These are phyloP conservation scores for Paraplagusia blochii DNA, from an alignment of 2,113 vertebrate genomes.

Conservation along the genomic window DNA sequence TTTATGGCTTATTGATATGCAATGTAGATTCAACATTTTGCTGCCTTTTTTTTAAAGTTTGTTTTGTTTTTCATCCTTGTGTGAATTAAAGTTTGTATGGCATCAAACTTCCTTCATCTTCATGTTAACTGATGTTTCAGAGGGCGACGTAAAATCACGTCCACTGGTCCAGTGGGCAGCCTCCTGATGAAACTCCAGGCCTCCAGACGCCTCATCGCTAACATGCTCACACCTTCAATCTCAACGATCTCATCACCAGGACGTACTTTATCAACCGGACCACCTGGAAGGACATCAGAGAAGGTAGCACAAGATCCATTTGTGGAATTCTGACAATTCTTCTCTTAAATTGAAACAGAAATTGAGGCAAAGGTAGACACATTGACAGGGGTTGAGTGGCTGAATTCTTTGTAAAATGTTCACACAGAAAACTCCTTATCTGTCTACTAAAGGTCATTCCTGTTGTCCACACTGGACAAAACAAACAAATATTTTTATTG, in stretches of 20 bases:
- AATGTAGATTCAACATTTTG: neutral
- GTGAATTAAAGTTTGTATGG: neutral
- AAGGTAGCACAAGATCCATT: no score
- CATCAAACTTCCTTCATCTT: conserved; percentile 10
- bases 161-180: conserved; percentile 72
- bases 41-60: neutral
- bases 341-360: no score
- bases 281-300: conserved; percentile 59
- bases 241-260: conserved; percentile 75
- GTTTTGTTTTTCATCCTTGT: neutral
- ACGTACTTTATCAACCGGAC: conserved; percentile 66
- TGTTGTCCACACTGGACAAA: no score
- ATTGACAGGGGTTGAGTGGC: no score
- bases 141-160: conserved; percentile 65
- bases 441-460: no score
- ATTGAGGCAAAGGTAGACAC: no score
- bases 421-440: no score
- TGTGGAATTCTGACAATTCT: no score
- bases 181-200: conserved; percentile 74
- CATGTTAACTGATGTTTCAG: conserved; percentile 29
- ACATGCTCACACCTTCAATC: conserved; percentile 61
- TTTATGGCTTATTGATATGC: conserved; percentile 4
- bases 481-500: no score
- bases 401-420: no score
- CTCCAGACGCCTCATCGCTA: conserved; percentile 72